Evolutionary conservation across 2,888 invertebrate genomes (phyloP).

Genomic region (Lycocerus yunnanus): DNA sequence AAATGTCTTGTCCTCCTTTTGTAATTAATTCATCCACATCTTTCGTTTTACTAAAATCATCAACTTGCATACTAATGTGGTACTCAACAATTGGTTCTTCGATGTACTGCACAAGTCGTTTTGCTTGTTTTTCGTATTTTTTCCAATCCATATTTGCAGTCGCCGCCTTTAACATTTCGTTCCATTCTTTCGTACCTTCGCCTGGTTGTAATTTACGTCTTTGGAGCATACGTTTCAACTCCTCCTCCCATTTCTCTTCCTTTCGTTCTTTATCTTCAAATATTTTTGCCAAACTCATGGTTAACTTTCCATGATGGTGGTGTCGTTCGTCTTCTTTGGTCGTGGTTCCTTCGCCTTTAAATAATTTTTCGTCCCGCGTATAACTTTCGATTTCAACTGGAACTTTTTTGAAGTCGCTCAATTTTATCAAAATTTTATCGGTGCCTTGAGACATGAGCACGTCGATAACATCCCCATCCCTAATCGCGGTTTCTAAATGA

Average conservation of each 20-base stretch:
- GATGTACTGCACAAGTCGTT: conserved; percentile 56
- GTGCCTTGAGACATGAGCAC: conserved; percentile 77
- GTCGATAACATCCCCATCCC: conserved; percentile 77
- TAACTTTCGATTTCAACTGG: conserved; percentile 57
- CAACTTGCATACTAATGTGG: conserved; percentile 58
- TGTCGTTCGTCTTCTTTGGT: conserved; percentile 60
- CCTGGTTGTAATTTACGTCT: conserved; percentile 50
- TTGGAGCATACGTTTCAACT: conserved; percentile 49
- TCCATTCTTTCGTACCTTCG: conserved; percentile 58
- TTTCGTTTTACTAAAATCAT: conserved; percentile 63
- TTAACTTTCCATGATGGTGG: conserved; percentile 61
- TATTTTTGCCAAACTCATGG: conserved; percentile 70
- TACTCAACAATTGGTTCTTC: conserved; percentile 45
- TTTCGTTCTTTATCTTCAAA: conserved; percentile 77
- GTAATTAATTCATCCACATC: conserved; percentile 65
- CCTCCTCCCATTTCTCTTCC: conserved; percentile 67
- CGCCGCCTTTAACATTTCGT: conserved; percentile 66
- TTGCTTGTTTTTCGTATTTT: conserved; percentile 64
- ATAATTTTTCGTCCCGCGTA: conserved; percentile 55
- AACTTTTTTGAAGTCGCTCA: conserved; percentile 75
- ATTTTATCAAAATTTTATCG: conserved; percentile 73
- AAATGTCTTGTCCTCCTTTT: conserved; percentile 57
- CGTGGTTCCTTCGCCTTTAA: conserved; percentile 73
- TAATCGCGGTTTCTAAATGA: conserved; percentile 73
- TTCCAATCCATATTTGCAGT: conserved; percentile 70